Evolutionary conservation across 2,113 vertebrate genomes (phyloP).

Genomic region (Actenoides lindsayi): DNA sequence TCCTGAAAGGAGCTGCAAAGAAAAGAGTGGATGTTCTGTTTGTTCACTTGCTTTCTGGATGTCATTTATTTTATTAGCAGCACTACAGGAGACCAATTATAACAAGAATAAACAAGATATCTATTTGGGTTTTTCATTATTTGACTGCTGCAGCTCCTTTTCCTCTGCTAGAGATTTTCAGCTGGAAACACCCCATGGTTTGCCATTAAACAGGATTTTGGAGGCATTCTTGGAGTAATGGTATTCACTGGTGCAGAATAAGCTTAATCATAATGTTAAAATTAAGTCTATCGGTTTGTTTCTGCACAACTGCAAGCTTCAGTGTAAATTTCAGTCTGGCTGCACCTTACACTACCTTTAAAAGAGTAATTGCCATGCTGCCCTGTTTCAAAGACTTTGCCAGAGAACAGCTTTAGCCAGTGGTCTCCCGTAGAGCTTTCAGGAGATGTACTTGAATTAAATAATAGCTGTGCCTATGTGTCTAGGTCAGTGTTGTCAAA

Average conservation of each 20-base stretch:
- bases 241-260: constrained; percentile 26
- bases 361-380: neutral
- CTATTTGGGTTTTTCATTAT: constrained; percentile 27
- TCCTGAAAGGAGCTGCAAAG: constrained; percentile 8
- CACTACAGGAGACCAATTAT: constrained; percentile 35
- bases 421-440: neutral
- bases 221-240: neutral
- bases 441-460: constrained; percentile 8
- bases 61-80: constrained; percentile 56
- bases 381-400: neutral
- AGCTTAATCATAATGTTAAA: constrained; percentile 17
- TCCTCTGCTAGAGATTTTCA: neutral
- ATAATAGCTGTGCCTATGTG: neutral
- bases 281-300: neutral
- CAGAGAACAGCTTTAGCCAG: constrained; percentile 18
- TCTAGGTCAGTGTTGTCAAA: constrained; percentile 27
- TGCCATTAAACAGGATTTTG: constrained; percentile 18
- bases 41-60: constrained; percentile 11
- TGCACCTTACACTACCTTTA: neutral
- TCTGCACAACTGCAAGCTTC: neutral
- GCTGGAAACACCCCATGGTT: constrained; percentile 6
- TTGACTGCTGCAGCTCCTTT: neutral
- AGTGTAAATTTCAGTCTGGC: neutral
- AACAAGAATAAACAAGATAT: constrained; percentile 51
- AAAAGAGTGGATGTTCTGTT: neutral